phyloP scores from a whole-genome alignment of 1,140 invertebrate species.

The Augochlora pura region DNA sequence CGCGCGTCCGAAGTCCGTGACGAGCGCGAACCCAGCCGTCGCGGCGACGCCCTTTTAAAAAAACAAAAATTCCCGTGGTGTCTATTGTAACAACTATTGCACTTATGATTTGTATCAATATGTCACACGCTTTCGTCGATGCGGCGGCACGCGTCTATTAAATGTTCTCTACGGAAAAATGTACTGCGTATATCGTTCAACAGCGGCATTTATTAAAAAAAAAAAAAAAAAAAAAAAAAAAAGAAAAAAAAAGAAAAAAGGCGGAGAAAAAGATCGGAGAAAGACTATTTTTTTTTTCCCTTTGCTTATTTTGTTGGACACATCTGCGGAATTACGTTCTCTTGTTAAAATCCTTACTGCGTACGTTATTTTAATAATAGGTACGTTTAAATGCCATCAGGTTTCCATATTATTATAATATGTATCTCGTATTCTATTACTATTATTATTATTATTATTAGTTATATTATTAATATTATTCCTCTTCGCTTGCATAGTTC shows the following conservation, averaged over 20 bases:
- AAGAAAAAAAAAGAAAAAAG: conserved; percentile 15
- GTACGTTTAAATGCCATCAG: conserved; percentile 72
- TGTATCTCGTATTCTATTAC: background rate
- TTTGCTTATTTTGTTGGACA: conserved; percentile 35
- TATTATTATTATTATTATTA: background rate
- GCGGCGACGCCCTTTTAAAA: conserved; percentile 31
- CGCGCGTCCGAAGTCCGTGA: conserved; percentile 28
- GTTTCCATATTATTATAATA: conserved; percentile 52
- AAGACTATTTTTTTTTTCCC: conserved; percentile 36
- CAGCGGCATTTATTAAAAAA: background rate
- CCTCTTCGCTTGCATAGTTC: background rate
- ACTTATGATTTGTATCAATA: conserved; percentile 77
- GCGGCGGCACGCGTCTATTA: conserved; percentile 20
- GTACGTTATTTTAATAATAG: conserved; percentile 64
- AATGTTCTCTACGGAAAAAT: conserved; percentile 21
- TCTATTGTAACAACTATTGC: conserved; percentile 81
- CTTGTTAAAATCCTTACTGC: conserved; percentile 30
- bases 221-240: background rate
- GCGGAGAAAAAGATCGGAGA: conserved; percentile 50
- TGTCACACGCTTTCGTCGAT: conserved; percentile 40
- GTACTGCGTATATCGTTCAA: conserved; percentile 41
- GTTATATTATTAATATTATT: background rate
- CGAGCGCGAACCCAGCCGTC: background rate
- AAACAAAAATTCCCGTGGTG: conserved; percentile 52
- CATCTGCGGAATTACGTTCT: conserved; percentile 29